These are phyloP conservation scores for Scaptomyza flava DNA, from an alignment of 2,888 invertebrate species.

Conservation along the genomic window DNA sequence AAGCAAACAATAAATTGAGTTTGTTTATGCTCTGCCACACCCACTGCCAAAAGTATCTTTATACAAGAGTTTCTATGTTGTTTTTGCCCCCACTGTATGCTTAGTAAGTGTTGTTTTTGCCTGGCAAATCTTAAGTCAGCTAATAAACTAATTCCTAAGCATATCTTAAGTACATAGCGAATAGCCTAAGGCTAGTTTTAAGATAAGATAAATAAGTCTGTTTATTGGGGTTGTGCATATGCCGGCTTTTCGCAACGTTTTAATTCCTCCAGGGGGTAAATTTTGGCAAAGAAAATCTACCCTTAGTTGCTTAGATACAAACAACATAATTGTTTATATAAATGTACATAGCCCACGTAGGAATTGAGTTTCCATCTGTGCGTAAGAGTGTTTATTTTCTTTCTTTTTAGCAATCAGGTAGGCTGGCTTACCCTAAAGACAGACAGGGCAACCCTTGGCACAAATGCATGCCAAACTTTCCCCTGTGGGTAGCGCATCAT, in stretches of 20 bases:
- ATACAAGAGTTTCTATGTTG: neutral
- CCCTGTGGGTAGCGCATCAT: conserved; percentile 55
- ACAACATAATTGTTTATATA: conserved; percentile 69
- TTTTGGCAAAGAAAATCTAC: conserved; percentile 42
- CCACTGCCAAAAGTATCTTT: conserved; percentile 16
- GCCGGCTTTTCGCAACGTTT: conserved; percentile 43
- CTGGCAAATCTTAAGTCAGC: conserved; percentile 23
- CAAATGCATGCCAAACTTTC: conserved; percentile 64
- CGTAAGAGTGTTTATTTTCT: neutral
- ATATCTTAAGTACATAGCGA: conserved; percentile 15
- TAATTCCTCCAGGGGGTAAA: conserved; percentile 20
- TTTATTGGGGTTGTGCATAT: conserved; percentile 43
- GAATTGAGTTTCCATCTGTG: conserved; percentile 29
- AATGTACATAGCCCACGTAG: conserved; percentile 27
- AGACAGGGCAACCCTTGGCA: conserved; percentile 60
- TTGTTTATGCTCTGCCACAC: conserved; percentile 46
- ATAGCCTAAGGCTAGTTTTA: conserved; percentile 35
- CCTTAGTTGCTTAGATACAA: conserved; percentile 38
- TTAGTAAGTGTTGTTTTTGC: neutral
- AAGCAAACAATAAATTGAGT: conserved; percentile 53
- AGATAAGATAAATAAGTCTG: conserved; percentile 48
- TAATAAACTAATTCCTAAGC: conserved; percentile 53
- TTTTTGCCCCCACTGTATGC: neutral
- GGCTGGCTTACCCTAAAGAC: conserved; percentile 45
- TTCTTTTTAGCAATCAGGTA: conserved; percentile 62